phyloP scores from a whole-genome alignment of 2,797 vertebrate genomes.

The Neopelma chrysocephalum region DNA sequence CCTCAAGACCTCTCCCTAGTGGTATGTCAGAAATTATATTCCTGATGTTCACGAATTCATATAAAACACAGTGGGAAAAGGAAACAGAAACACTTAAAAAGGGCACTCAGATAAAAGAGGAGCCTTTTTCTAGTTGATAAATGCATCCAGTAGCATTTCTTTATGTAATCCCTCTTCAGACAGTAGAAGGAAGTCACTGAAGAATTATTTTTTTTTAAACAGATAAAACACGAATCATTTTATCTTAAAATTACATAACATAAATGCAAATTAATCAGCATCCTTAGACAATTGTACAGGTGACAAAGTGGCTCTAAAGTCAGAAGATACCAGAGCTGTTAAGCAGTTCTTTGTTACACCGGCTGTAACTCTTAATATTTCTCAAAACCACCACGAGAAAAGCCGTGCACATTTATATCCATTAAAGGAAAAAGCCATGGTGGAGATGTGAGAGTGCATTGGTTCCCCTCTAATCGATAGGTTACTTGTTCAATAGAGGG shows the following conservation, averaged over 20 bases:
- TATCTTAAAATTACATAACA: not conserved
- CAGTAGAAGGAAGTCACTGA: not conserved
- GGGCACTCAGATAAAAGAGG: not conserved
- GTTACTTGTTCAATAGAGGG: constrained; percentile 19
- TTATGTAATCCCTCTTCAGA: constrained; percentile 1
- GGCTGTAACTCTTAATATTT: not conserved
- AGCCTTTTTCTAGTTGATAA: not conserved
- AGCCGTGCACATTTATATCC: not conserved
- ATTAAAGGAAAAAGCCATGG: not conserved
- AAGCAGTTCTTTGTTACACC: not conserved
- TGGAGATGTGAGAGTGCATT: not conserved
- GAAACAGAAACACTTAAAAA: not conserved
- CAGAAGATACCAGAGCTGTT: not conserved
- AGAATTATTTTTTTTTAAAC: not conserved
- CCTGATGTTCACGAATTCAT: not conserved
- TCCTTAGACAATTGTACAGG: not conserved
- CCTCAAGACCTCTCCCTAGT: not conserved
- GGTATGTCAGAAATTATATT: not conserved
- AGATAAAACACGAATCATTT: constrained; percentile 3
- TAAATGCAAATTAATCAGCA: not conserved
- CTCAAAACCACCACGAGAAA: not conserved
- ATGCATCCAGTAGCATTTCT: not conserved
- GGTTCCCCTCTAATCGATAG: constrained; percentile 1
- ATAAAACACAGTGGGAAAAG: not conserved
- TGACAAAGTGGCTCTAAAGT: not conserved